Base-by-base conservation (phyloP, 2,113 vertebrate genomes). In the Carassius carassius region DNA sequence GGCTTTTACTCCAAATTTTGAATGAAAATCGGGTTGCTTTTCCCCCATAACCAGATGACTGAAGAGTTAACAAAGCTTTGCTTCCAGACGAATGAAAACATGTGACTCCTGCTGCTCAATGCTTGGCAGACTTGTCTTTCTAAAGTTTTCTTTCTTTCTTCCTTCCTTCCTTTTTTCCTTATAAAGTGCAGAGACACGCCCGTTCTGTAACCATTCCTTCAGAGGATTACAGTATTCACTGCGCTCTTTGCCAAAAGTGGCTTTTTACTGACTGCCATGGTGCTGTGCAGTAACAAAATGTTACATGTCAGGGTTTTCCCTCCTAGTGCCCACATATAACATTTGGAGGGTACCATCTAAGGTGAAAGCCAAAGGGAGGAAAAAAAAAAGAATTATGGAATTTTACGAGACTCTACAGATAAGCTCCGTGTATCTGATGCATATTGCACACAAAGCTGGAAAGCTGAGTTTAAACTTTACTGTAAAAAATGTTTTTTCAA, bases 81-180 rank as follows among this genome's bases (percentile, higher is more conserved):
- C 73, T 76, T 80, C 77, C 79, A 83, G 67, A 85, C 80, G 82
- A 88, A 90, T 78, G 86, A 87, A 89, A 86, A 35, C 88, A 87
- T 90, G 90, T 85, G 88, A 35, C 88, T 84, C 35, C 78, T 88
- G 81, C 65, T 37, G 81, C 85, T 92, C 90, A 90, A 89, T 90
- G 90, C 88, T 90, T 92, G 90, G 89, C 86, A 90, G 91, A 67
- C 72, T 79, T 65, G 49, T 87, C 92, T 93, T 93, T 92, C 92
- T 91, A 93, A 91, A 93, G 90, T 89, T 91, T 93, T 82, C 58
- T 16, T 87, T 75, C 14, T 76, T 60, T 58, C 75, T 87, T 84
- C 37, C 14, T 76, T 60, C 49, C 75, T 87, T 84, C 37, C 54
- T 81, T 73, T 80, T 79, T 85, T 78, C 63, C 84, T 73, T 83